phyloP scores from a whole-genome alignment of 2,888 invertebrate genomes.

The Spatulosminthurus flaviceps region DNA sequence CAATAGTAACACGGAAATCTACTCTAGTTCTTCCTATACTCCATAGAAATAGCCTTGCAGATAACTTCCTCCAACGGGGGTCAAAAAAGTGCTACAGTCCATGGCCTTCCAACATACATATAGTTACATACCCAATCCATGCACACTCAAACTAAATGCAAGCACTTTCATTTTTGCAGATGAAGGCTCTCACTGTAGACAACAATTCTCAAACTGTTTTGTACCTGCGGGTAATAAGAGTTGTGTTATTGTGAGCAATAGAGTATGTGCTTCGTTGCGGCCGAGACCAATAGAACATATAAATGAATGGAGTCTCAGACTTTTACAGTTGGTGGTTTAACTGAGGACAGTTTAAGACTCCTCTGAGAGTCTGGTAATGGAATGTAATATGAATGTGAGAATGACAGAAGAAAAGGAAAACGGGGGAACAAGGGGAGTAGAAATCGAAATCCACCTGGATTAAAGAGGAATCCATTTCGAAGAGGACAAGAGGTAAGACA shows the following conservation, averaged over 20 bases:
- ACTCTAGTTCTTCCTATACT: background rate
- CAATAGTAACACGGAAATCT: background rate
- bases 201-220: too few relatives aligned
- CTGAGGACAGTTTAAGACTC: constrained; percentile 22
- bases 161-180: too few relatives aligned
- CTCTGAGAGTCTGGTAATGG: constrained; percentile 27
- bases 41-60: background rate
- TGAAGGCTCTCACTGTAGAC: too few relatives aligned
- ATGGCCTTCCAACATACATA: too few relatives aligned
- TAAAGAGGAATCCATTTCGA: constrained; percentile 45
- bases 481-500: constrained; percentile 45
- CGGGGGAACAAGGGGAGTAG: constrained; percentile 28
- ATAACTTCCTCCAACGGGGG: background rate
- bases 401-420: constrained; percentile 17
- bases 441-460: constrained; percentile 47
- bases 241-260: too few relatives aligned
- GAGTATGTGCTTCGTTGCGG: too few relatives aligned
- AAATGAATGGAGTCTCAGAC: constrained; percentile 2
- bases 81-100: too few relatives aligned
- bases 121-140: too few relatives aligned
- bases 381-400: constrained; percentile 35
- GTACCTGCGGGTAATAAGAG: too few relatives aligned
- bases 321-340: constrained; percentile 11
- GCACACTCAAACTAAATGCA: too few relatives aligned
- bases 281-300: background rate